phyloP scores from a whole-genome alignment of 2,113 vertebrate species.

The Phaethornis superciliosus region DNA sequence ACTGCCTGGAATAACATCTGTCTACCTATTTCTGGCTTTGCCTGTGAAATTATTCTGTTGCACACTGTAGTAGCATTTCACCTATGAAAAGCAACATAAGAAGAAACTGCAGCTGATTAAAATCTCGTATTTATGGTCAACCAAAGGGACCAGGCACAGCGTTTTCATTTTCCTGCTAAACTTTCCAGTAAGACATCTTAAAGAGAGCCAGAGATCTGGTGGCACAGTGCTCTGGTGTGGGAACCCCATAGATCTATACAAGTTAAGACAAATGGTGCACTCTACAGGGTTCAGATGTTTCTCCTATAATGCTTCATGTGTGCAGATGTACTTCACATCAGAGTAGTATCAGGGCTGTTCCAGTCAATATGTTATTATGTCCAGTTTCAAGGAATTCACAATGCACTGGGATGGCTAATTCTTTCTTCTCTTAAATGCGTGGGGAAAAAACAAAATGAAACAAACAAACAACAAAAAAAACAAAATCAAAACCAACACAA shows the following conservation, averaged over 20 bases:
- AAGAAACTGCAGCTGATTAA: background rate
- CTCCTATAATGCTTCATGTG: background rate
- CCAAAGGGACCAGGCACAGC: rapidly evolving
- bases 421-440: background rate
- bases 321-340: background rate
- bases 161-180: background rate
- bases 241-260: rapidly evolving
- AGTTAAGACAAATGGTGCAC: background rate
- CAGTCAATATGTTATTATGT: rapidly evolving
- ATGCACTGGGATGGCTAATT: background rate
- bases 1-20: background rate
- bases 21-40: background rate
- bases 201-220: rapidly evolving
- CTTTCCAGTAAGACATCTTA: rapidly evolving
- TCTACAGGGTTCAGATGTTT: background rate
- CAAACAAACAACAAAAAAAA: too few relatives aligned
- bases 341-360: background rate
- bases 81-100: background rate
- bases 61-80: background rate
- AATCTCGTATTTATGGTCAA: background rate
- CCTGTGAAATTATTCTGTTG: background rate
- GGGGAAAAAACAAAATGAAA: too few relatives aligned
- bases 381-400: background rate
- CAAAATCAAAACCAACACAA: too few relatives aligned
- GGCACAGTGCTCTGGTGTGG: too few relatives aligned